Percentiles rank a stretch among this genome's conserved stretches.
phyloP scores from a whole-genome alignment of 2,113 vertebrate species.

The Tachysurus fulvidraco region DNA sequence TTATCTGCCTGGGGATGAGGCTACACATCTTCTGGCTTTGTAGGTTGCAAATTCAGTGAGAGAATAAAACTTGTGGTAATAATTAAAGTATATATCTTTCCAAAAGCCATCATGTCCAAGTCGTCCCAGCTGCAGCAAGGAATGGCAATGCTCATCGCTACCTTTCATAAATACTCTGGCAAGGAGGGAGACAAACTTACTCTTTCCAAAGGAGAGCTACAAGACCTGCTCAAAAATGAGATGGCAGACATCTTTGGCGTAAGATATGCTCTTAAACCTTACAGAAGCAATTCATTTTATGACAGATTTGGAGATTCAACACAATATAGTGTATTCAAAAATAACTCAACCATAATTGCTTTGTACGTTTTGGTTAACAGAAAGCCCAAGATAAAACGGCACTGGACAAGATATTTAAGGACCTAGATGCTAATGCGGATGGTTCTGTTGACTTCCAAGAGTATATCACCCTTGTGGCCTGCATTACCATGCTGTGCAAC shows the following conservation, averaged over 20 bases:
- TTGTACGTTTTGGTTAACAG: constrained; percentile 51
- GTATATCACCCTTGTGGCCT: constrained; percentile 61
- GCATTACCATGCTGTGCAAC: constrained; percentile 64
- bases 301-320: background rate
- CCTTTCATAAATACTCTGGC: constrained; percentile 81
- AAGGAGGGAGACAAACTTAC: constrained; percentile 81
- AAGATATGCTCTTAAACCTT: constrained; percentile 47
- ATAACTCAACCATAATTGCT: background rate
- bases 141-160: constrained; percentile 74
- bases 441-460: constrained; percentile 72
- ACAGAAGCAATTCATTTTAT: background rate
- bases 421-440: constrained; percentile 66
- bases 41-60: background rate
- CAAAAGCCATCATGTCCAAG: constrained; percentile 62
- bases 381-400: constrained; percentile 46
- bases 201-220: constrained; percentile 84
- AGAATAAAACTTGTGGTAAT: background rate
- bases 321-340: background rate
- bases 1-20: background rate
- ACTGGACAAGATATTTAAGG: constrained; percentile 65
- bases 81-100: background rate
- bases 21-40: background rate
- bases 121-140: constrained; percentile 68
- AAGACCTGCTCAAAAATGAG: constrained; percentile 78
- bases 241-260: constrained; percentile 75